These are phyloP conservation scores for Drosophila mulleri DNA, from an alignment of 2,888 invertebrate species.

Conservation along the genomic window DNA sequence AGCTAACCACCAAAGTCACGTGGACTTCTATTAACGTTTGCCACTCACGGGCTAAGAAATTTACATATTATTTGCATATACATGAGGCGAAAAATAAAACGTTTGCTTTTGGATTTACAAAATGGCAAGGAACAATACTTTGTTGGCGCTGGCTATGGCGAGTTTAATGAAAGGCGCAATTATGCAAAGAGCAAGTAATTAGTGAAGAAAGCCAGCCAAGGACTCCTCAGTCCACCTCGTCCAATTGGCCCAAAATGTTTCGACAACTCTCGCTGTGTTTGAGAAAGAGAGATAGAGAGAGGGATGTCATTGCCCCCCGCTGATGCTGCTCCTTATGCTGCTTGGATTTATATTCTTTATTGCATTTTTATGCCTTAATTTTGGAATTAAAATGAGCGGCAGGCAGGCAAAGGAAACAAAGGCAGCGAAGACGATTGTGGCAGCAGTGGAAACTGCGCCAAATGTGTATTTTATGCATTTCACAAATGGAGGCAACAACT, in stretches of 20 bases:
- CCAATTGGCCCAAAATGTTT: conserved; percentile 31
- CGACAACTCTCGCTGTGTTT: conserved; percentile 11
- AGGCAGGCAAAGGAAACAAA: conserved; percentile 60
- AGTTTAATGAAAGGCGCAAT: conserved; percentile 75
- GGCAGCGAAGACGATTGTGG: conserved; percentile 35
- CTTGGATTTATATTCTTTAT: conserved; percentile 63
- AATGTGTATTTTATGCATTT: conserved; percentile 77
- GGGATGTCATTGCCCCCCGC: not conserved
- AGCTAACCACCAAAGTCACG: conserved; percentile 20
- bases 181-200: conserved; percentile 80
- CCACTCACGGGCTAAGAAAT: conserved; percentile 47
- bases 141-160: conserved; percentile 20
- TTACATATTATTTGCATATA: conserved; percentile 78
- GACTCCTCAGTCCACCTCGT: conserved; percentile 10
- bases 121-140: conserved; percentile 29
- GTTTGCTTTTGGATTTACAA: conserved; percentile 68
- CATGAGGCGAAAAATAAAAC: conserved; percentile 60
- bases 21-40: conserved; percentile 7
- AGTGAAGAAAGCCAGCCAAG: conserved; percentile 51
- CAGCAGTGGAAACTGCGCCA: conserved; percentile 59
- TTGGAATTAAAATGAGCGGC: conserved; percentile 49
- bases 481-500: conserved; percentile 72
- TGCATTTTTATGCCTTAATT: conserved; percentile 76
- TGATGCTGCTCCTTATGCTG: not conserved
- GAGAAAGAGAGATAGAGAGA: not conserved